Conservation (phyloP, 2,888 invertebrate species). For the Chrysotoxum bicinctum region DNA sequence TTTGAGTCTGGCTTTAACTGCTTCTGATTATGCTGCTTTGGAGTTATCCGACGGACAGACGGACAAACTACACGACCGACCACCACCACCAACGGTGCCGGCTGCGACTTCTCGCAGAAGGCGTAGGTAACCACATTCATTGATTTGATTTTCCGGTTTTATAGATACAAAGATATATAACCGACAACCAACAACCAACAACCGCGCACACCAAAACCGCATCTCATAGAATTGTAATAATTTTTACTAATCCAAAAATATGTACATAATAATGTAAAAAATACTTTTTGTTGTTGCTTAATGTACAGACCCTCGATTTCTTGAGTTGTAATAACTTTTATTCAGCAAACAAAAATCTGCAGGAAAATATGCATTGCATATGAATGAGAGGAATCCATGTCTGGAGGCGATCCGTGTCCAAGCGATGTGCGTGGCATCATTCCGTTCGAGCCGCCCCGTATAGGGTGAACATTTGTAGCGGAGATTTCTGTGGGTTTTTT, state of each 20-base stretch:
- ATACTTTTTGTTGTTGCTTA: neutral
- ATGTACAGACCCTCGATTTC: neutral
- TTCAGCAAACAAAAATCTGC: neutral
- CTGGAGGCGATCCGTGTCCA: constrained; percentile 40
- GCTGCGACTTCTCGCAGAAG: constrained; percentile 26
- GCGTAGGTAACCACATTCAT: constrained; percentile 34
- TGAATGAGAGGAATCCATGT: constrained; percentile 27
- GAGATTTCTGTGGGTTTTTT: constrained; percentile 7
- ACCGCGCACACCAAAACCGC: constrained; percentile 8
- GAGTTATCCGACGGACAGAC: neutral
- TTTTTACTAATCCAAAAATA: constrained; percentile 56
- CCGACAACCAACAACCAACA: neutral
- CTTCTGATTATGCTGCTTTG: constrained; percentile 27
- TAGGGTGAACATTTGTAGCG: constrained; percentile 6
- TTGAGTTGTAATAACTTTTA: neutral
- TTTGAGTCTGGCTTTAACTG: constrained; percentile 16
- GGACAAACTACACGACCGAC: neutral
- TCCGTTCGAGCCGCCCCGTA: neutral
- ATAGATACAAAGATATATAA: neutral
- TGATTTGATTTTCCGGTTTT: constrained; percentile 60
- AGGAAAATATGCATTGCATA: constrained; percentile 5
- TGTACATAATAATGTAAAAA: neutral
- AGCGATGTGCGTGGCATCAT: constrained; percentile 38
- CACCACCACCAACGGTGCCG: constrained; percentile 2
- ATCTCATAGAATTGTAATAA: constrained; percentile 41